A percentile compares a stretch with the other conserved stretches of the same genome.
phyloP scores from a whole-genome alignment of 2,797 vertebrate genomes.

The Pygocentrus nattereri region DNA sequence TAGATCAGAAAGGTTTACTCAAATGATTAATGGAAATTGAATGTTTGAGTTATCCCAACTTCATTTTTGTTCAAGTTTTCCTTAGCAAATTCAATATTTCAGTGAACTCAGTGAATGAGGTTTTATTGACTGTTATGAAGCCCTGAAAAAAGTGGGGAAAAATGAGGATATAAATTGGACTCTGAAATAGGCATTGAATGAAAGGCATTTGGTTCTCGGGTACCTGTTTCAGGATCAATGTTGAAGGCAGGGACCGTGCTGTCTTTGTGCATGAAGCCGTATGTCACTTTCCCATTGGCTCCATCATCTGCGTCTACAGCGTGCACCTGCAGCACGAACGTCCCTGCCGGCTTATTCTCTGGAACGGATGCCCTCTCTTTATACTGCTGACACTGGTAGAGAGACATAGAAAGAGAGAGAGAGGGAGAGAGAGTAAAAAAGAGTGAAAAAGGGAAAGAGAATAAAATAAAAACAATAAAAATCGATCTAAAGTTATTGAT shows the following conservation, averaged over 20 bases:
- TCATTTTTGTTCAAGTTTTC: background rate
- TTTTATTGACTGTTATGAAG: background rate
- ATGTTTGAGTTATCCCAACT: background rate
- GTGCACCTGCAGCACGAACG: constrained; percentile 88
- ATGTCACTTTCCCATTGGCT: constrained; percentile 87
- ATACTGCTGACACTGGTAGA: constrained; percentile 86
- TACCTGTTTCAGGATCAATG: constrained; percentile 90
- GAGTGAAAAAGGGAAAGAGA: background rate
- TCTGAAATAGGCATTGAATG: background rate
- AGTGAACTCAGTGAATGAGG: constrained; percentile 7
- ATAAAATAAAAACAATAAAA: background rate
- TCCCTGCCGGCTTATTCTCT: constrained; percentile 89
- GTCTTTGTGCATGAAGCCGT: constrained; percentile 91
- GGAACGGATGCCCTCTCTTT: constrained; percentile 83
- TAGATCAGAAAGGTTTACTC: background rate
- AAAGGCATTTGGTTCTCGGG: background rate
- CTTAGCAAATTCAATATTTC: constrained; percentile 1
- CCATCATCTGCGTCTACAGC: constrained; percentile 90
- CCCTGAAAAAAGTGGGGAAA: background rate
- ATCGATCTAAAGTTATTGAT: background rate
- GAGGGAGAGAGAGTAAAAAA: background rate
- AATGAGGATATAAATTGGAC: background rate
- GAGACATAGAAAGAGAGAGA: background rate
- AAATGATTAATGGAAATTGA: background rate
- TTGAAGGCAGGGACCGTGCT: constrained; percentile 87